Percentiles rank a stretch among this genome's conserved stretches.
phyloP scores from a whole-genome alignment of 2,888 invertebrate genomes.

The Mesodorylaimus sp. region DNA sequence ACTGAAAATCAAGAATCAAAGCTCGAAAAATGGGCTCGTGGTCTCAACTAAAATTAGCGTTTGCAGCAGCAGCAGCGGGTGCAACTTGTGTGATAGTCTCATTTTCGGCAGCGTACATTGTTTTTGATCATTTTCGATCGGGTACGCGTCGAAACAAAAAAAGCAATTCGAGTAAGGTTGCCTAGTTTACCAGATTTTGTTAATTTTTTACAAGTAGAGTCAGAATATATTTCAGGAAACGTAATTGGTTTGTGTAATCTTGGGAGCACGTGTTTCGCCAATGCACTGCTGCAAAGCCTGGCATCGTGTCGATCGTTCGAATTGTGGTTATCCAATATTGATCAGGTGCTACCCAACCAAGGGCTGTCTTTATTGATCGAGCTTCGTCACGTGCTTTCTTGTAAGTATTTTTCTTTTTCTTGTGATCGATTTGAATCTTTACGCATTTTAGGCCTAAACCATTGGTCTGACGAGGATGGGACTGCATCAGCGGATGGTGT shows the following conservation, averaged over 20 bases:
- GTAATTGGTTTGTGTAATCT: conserved; percentile 59
- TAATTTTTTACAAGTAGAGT: too few relatives aligned
- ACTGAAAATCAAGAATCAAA: too few relatives aligned
- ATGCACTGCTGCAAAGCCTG: conserved; percentile 69
- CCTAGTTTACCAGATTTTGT: too few relatives aligned
- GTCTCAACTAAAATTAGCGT: too few relatives aligned
- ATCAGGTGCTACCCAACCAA: neutral
- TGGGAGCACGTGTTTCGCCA: conserved; percentile 78
- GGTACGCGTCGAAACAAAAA: too few relatives aligned
- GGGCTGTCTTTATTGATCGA: neutral
- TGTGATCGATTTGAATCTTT: neutral
- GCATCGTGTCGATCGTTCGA: conserved; percentile 68
- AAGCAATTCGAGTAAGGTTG: too few relatives aligned
- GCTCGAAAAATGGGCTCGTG: too few relatives aligned
- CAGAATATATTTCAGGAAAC: conserved; percentile 14
- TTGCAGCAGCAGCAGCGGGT: too few relatives aligned
- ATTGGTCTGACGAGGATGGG: neutral
- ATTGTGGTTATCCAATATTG: conserved; percentile 46
- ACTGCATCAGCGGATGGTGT: conserved; percentile 37
- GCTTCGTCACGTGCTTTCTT: neutral
- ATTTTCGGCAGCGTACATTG: too few relatives aligned
- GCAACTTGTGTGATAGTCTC: too few relatives aligned
- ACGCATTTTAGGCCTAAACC: neutral
- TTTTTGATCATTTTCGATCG: too few relatives aligned
- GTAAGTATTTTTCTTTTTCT: neutral